Evolutionary conservation across 2,113 vertebrate species (phyloP).

Genomic region (Fukomys damarensis): DNA sequence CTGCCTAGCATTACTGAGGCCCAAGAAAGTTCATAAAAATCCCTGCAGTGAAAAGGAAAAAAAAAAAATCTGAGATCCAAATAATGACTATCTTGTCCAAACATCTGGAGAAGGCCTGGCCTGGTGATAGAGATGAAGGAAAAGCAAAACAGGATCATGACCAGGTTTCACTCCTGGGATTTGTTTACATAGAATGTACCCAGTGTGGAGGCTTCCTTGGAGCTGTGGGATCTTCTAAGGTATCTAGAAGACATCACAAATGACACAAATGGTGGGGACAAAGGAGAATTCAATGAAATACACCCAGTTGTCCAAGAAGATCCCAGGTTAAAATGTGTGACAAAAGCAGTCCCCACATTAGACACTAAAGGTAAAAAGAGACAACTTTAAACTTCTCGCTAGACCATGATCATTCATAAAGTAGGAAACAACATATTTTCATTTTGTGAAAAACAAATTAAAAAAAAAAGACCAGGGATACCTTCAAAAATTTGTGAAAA

Average conservation of each 20-base stretch:
- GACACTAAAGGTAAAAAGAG: background rate
- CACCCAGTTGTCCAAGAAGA: background rate
- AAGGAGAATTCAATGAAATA: slow-evolving; percentile 4
- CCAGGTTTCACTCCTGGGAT: background rate
- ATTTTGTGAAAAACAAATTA: background rate
- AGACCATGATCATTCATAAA: background rate
- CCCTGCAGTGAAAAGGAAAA: background rate
- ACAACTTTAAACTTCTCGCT: background rate
- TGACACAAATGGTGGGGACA: background rate
- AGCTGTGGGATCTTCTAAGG: background rate
- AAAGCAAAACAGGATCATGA: slow-evolving; percentile 25
- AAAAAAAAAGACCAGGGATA: background rate
- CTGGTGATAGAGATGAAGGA: slow-evolving; percentile 10
- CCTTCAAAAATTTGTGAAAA: background rate
- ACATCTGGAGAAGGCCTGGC: slow-evolving; percentile 27
- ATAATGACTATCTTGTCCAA: slow-evolving; percentile 38
- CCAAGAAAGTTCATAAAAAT: slow-evolving; percentile 28
- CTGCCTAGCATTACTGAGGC: background rate
- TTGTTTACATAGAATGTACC: background rate
- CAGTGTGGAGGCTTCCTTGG: background rate
- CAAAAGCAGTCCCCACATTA: background rate
- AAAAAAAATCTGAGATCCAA: background rate
- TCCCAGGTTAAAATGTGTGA: slow-evolving; percentile 45
- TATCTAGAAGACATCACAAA: background rate
- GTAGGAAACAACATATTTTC: background rate